Evolutionary conservation across 2,797 vertebrate species (phyloP).

Genomic region (Hirundo rustica): DNA sequence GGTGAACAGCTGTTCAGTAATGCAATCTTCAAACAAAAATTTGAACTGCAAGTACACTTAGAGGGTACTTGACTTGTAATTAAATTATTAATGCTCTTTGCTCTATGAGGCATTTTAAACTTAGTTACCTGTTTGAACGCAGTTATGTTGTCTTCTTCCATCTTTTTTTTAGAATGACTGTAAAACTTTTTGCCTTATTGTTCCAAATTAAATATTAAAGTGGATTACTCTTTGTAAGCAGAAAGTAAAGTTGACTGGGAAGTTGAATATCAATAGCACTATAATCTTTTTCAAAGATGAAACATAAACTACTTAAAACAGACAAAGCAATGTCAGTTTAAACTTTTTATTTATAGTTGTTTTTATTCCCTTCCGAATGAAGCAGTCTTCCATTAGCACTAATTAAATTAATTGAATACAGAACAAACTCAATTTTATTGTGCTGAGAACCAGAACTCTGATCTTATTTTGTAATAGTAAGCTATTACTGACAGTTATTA

Average conservation of each 20-base stretch:
- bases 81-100: background rate
- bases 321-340: background rate
- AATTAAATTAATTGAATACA: background rate
- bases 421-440: background rate
- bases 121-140: background rate
- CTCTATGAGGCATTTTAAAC: background rate
- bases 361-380: background rate
- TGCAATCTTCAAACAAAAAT: background rate
- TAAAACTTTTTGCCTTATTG: background rate
- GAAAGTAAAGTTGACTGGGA: background rate
- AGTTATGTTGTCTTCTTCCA: background rate
- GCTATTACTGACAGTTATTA: background rate
- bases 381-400: background rate
- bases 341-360: background rate
- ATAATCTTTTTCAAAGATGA: background rate
- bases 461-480: background rate
- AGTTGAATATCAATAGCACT: background rate
- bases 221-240: background rate
- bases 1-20: background rate
- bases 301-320: background rate
- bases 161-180: background rate
- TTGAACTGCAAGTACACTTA: background rate
- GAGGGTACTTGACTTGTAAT: background rate
- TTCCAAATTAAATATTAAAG: background rate
- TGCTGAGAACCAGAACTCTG: background rate